Evolutionary conservation across 2,797 vertebrate species (phyloP).

Genomic region (Microctenopoma lineatum): DNA sequence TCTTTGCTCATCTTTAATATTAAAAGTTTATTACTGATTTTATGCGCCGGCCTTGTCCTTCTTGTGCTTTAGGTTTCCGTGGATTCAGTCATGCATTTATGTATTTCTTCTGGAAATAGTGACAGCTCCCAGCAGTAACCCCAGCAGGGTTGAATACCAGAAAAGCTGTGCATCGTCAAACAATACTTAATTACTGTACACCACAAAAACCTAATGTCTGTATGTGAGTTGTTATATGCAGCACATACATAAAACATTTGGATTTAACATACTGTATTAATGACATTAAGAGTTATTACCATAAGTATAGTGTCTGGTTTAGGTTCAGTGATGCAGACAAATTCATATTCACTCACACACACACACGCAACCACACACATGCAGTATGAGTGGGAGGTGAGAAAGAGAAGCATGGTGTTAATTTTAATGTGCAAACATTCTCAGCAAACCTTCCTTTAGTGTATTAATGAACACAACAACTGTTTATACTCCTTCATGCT

Average conservation of each 20-base stretch:
- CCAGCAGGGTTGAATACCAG: not conserved
- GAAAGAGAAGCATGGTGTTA: slow-evolving; percentile 34
- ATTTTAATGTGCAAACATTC: slow-evolving; percentile 33
- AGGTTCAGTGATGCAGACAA: not conserved
- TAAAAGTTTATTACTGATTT: slow-evolving; percentile 45
- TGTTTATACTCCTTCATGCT: slow-evolving; percentile 18
- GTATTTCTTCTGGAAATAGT: not conserved
- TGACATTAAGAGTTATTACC: not conserved
- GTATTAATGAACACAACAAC: slow-evolving; percentile 17
- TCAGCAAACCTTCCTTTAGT: slow-evolving; percentile 21
- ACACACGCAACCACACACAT: not conserved
- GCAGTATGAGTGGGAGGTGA: slow-evolving; percentile 33
- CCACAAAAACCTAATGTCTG: no score
- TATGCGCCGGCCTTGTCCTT: slow-evolving; percentile 27
- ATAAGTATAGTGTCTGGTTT: slow-evolving; percentile 20
- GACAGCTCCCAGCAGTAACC: slow-evolving; percentile 7
- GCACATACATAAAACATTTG: not conserved
- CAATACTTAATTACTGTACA: no score
- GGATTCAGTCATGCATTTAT: slow-evolving; percentile 19
- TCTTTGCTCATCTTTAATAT: not conserved
- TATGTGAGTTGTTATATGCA: not conserved
- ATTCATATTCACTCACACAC: not conserved
- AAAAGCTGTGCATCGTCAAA: not conserved
- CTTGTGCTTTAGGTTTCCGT: slow-evolving; percentile 19
- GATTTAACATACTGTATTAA: not conserved